These are phyloP conservation scores for Catharus bicknelli DNA, from an alignment of 2,113 vertebrate species.

Conservation along the genomic window DNA sequence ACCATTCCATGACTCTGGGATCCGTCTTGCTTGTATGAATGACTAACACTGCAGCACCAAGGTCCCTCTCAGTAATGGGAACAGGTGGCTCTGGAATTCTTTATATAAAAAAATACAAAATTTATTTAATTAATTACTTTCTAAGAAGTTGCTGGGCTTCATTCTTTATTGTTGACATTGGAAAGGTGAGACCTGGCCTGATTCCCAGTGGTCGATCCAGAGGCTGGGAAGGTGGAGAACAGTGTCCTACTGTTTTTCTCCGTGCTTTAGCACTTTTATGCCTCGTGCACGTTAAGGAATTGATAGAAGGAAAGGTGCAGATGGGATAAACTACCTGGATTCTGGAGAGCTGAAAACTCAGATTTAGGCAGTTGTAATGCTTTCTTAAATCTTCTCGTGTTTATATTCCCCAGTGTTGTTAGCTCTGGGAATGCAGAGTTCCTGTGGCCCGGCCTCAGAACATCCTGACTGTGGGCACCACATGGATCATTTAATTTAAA, in stretches of 20 bases:
- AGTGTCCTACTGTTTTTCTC: background rate
- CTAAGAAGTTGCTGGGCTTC: background rate
- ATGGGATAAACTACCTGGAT: background rate
- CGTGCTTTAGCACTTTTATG: background rate
- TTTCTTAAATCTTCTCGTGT: background rate
- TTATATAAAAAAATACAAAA: background rate
- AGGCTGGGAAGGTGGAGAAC: background rate
- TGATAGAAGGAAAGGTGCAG: background rate
- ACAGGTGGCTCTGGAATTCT: background rate
- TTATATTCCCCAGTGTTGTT: background rate
- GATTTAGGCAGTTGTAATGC: background rate
- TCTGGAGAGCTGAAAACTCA: background rate
- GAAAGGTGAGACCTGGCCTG: background rate
- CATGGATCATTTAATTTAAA: background rate
- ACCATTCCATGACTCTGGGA: background rate
- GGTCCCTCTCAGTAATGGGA: background rate
- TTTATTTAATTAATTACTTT: background rate
- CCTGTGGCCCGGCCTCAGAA: background rate
- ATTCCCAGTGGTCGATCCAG: background rate
- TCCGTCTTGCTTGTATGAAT: background rate
- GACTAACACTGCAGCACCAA: background rate
- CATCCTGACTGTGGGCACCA: background rate
- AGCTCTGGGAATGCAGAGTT: background rate
- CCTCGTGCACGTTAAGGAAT: background rate
- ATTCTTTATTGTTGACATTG: rapidly evolving